Percentiles rank a stretch among this genome's conserved stretches.
These are phyloP conservation scores for Upupa epops DNA, from an alignment of 2,113 vertebrate genomes.

Conservation along the genomic window DNA sequence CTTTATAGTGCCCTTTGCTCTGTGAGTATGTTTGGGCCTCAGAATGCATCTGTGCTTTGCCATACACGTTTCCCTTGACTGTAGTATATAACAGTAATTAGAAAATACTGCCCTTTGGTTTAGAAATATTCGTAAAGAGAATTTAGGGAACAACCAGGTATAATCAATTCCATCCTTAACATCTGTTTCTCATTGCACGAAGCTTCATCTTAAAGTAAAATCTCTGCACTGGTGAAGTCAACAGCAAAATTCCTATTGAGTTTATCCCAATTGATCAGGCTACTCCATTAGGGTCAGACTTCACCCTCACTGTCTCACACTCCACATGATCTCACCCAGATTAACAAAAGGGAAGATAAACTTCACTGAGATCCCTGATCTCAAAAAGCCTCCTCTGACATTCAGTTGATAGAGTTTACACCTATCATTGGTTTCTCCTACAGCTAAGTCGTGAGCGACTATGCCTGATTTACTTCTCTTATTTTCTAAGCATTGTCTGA, in stretches of 20 bases:
- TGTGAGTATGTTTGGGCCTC: background rate
- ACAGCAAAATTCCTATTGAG: background rate
- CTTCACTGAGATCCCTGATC: background rate
- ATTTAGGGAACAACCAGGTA: background rate
- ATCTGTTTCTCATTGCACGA: constrained; percentile 33
- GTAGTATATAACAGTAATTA: background rate
- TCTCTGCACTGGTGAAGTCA: background rate
- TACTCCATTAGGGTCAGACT: constrained; percentile 8
- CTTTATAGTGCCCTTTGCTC: background rate
- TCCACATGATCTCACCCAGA: background rate
- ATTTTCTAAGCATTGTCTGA: background rate
- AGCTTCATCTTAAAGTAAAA: background rate
- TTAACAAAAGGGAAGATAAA: background rate
- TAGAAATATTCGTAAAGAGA: background rate
- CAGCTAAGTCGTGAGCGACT: constrained; percentile 23
- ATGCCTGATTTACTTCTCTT: constrained; percentile 37
- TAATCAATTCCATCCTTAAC: constrained; percentile 47
- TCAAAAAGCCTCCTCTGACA: background rate
- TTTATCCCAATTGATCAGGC: constrained; percentile 4
- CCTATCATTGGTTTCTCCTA: background rate
- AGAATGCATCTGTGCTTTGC: background rate
- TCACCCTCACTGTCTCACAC: background rate
- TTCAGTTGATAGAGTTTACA: background rate
- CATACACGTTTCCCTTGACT: background rate
- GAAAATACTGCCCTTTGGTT: background rate